phyloP scores from a whole-genome alignment of 2,888 invertebrate genomes.

The Hermaeophaga mercurialis region DNA sequence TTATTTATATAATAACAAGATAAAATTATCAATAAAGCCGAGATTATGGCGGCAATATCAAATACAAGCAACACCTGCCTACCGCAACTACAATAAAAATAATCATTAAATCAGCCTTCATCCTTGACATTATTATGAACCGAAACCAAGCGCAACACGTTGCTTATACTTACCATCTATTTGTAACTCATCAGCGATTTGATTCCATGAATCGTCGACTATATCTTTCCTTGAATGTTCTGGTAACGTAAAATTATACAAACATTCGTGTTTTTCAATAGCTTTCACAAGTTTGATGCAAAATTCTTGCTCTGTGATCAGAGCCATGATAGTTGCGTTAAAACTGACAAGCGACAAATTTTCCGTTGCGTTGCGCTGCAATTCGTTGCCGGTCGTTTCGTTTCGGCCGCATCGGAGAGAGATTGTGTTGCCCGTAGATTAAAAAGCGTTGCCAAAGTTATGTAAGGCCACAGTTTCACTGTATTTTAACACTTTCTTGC shows the following conservation, averaged over 20 bases:
- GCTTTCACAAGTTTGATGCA: slow-evolving; percentile 1
- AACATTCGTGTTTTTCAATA: neutral
- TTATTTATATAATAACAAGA: no score
- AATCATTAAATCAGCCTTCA: no score
- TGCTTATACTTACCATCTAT: neutral
- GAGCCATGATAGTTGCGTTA: neutral
- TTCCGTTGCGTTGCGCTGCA: neutral
- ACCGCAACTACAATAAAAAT: no score
- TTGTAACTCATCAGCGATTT: neutral
- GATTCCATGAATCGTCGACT: neutral
- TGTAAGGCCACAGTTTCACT: no score
- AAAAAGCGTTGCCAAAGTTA: no score
- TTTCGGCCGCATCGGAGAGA: neutral
- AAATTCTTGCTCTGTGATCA: neutral
- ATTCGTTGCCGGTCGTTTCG: neutral
- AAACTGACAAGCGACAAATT: neutral
- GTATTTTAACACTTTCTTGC: no score
- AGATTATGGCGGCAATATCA: no score
- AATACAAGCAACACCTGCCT: no score
- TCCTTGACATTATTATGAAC: no score
- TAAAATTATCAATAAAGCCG: no score
- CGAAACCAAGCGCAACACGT: no score
- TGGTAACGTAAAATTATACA: neutral
- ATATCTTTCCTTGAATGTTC: neutral
- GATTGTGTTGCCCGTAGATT: no score